A percentile compares a stretch with the other conserved stretches of the same genome.
These are phyloP conservation scores for Porites australiensis DNA, from an alignment of 64 coral and sea anemone species.

Conservation along the genomic window DNA sequence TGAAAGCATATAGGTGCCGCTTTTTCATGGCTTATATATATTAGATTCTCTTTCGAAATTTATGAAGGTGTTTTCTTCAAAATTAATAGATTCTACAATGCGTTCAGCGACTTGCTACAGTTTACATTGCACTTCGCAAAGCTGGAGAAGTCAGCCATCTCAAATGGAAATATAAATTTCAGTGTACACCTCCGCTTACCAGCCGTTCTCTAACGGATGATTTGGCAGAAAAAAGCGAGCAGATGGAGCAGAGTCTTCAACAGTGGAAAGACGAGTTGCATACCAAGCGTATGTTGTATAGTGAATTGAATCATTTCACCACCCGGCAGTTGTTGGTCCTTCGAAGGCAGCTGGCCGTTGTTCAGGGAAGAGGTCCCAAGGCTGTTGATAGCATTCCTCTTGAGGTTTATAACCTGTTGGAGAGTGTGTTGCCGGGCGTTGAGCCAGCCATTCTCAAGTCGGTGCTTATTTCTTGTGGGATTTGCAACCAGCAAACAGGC, in stretches of 20 bases:
- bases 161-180: slow-evolving; percentile 63
- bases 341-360: slow-evolving; percentile 54
- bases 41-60: no score
- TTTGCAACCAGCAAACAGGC: not conserved
- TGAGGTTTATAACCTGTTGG: slow-evolving; percentile 77
- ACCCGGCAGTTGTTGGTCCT: slow-evolving; percentile 71
- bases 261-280: slow-evolving; percentile 75
- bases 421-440: slow-evolving; percentile 76
- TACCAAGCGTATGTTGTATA: slow-evolving; percentile 49
- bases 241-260: slow-evolving; percentile 67
- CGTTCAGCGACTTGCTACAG: slow-evolving; percentile 52
- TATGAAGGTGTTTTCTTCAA: not conserved
- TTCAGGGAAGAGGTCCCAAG: slow-evolving; percentile 36
- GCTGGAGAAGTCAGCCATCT: slow-evolving; percentile 84
- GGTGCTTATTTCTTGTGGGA: slow-evolving; percentile 36
- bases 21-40: no score
- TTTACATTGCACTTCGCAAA: slow-evolving; percentile 69
- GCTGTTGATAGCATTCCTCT: slow-evolving; percentile 23
- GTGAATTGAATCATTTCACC: slow-evolving; percentile 78
- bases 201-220: not conserved
- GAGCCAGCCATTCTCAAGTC: slow-evolving; percentile 32
- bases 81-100: slow-evolving; percentile 62
- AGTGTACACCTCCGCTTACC: slow-evolving; percentile 23
- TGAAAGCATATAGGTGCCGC: no score
- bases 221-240: slow-evolving; percentile 26